A percentile compares a stretch with the other conserved stretches of the same genome.
Evolutionary conservation across 2,797 vertebrate species (phyloP).

Genomic region (Sciurus carolinensis): DNA sequence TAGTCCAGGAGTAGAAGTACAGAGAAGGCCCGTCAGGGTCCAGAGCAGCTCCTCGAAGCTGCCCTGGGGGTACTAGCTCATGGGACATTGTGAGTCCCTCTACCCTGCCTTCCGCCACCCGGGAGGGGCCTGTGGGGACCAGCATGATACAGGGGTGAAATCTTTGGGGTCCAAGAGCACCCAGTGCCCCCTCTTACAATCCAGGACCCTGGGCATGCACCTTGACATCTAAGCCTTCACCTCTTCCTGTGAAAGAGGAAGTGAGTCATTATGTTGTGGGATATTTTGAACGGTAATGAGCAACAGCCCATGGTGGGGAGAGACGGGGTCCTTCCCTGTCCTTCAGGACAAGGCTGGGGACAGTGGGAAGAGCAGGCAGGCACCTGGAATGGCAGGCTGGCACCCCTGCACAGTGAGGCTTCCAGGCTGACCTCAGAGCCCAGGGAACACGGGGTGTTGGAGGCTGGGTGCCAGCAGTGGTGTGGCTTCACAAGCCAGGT

Average conservation of each 20-base stretch:
- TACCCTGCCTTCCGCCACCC: background rate
- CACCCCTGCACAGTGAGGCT: background rate
- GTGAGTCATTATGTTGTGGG: background rate
- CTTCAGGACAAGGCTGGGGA: background rate
- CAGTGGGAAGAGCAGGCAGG: background rate
- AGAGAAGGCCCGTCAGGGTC: background rate
- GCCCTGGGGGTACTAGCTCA: background rate
- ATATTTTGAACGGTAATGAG: background rate
- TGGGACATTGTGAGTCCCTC: background rate
- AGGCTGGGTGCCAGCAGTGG: background rate
- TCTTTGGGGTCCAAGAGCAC: background rate
- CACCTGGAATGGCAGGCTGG: background rate
- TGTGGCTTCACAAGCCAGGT: background rate
- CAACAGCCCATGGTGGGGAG: background rate
- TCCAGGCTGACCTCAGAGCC: background rate
- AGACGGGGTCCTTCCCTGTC: background rate
- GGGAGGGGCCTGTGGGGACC: background rate
- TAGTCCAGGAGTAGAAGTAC: background rate
- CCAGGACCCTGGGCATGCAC: background rate
- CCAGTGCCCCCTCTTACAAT: background rate
- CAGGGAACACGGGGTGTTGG: background rate
- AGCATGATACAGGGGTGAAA: background rate
- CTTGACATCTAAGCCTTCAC: background rate
- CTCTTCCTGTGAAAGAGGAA: background rate
- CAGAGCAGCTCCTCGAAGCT: background rate